Evolutionary conservation across 92 coral and sea anemone genomes (phyloP), one percentile per base, ranked within the genome.

Genomic region (Porites cylindrica): DNA sequence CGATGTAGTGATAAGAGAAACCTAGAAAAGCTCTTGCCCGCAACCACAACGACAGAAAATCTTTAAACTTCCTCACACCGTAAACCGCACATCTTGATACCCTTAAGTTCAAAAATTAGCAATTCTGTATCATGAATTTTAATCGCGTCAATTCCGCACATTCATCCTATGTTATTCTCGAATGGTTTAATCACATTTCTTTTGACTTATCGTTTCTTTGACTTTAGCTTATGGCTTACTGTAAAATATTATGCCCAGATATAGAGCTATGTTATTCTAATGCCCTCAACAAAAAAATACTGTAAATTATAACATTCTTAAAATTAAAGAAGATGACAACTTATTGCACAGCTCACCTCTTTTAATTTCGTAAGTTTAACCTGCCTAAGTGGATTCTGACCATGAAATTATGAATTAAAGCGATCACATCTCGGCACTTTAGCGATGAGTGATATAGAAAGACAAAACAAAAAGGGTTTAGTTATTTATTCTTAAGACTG

Each of bases 1-100:
- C 59, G 69, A 43, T 12, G 4, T 2, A 32, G 56, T 7, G 64
- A 71, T 54, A 56, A 19, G 43, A 21, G 59, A 58, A 82, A 19
- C 47, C 21, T 69, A 32, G 70, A 71, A 12, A 59, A 51, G 56
- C 13, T n/a, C 67, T 29, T 81, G 78, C 77, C 77, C 0, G 56
- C 70, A 51, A 81, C 51, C 9, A 81, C 86, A 13, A 70, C 86
- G n/a, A 59, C 78, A 18, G 69, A 82, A 82, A 70, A 70, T 20
- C 70, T 82, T 58, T 58, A 51, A 82, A 20, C 16, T 32, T 1
- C 6, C 19, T 60, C 13, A 43, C 56, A 26, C 47, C 70, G 82
- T 60, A 19, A 10, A 47, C 63, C 78, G 63, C 58, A 18, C 6
- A 38, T 26, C 29, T 78, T 23, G 56, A 78, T 64, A 17, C 51